Evolutionary conservation across 2,888 invertebrate genomes (phyloP).

Genomic region (Galeruca laticollis): DNA sequence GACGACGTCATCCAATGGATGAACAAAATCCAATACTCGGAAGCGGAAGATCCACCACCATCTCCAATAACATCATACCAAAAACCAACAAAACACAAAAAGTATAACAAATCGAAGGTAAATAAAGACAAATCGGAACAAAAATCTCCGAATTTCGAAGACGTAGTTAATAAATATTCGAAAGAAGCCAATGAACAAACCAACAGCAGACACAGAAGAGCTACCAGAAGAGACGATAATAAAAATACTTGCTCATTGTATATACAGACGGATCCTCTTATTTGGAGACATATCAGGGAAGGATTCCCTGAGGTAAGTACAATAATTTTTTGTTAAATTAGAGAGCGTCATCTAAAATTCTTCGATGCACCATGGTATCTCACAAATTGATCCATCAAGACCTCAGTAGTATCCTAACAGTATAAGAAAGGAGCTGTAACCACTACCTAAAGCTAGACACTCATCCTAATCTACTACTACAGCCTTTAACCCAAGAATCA

Average conservation of each 20-base stretch:
- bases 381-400: no score
- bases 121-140: constrained; percentile 48
- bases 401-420: no score
- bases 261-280: constrained; percentile 97
- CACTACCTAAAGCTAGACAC: no score
- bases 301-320: constrained; percentile 81
- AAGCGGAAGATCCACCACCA: constrained; percentile 65
- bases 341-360: no score
- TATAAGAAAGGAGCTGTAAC: no score
- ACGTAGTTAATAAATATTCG: constrained; percentile 80
- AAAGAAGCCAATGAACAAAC: constrained; percentile 76
- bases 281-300: constrained; percentile 94
- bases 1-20: constrained; percentile 93
- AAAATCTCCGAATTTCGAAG: constrained; percentile 61
- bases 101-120: constrained; percentile 16
- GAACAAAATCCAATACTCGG: constrained; percentile 88
- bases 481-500: no score
- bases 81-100: constrained; percentile 26
- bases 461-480: no score
- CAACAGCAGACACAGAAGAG: constrained; percentile 61
- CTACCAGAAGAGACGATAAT: constrained; percentile 76
- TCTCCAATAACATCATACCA: constrained; percentile 52
- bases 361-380: no score
- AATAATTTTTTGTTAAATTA: neutral
- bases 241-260: constrained; percentile 94